Evolutionary conservation across 1,140 invertebrate genomes (phyloP), one percentile per base, ranked within the genome.

Genomic region (Gryon sp.): DNA sequence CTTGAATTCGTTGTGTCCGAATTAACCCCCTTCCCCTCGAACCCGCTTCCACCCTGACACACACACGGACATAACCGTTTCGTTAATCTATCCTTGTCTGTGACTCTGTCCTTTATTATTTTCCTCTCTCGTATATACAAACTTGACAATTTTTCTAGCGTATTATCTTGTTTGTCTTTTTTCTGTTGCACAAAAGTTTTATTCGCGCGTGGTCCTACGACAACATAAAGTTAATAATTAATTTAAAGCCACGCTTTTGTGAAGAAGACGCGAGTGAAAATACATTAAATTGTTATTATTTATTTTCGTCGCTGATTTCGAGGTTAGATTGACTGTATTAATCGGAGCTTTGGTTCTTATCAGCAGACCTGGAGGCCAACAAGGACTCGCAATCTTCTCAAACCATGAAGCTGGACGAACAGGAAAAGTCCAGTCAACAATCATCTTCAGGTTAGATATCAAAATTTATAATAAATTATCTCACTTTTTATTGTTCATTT

Each of bases 401-500:
- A 43, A 76, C 81, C 4, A 82, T 87, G 79, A 86, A 88, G 28
- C 72, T 85, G n/a, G 82, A 86, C 30, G 82, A 82, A 1, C 82
- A 84, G 3, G 82, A 83, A 7, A 83, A 86, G 15, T 80, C 83
- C 2, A 79, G 80, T 11, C 80, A 80, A 48, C 83, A 86, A 76
- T 82, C 82, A 2, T 57, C 78, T 4, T 83, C 80, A 66, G 85
- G 84, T 85, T 74, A 70, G 75, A 53, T 55, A 15, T 12, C 18
- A 24, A 20, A 26, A 57, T 14, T 11, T 14, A n/a, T 57, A n/a
- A 7, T 2, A n/a, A 4, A 9, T 28, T 28, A 30, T 48, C 7
- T 24, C 8, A 7, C 14, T 26, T 20, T 50, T 57, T 38, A 18
- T 55, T 7, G 2, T 28, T 32, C 41, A 36, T 32, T 7, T 24